Evolutionary conservation across 2,888 invertebrate species (phyloP).

Genomic region (Pterostichus madidus): DNA sequence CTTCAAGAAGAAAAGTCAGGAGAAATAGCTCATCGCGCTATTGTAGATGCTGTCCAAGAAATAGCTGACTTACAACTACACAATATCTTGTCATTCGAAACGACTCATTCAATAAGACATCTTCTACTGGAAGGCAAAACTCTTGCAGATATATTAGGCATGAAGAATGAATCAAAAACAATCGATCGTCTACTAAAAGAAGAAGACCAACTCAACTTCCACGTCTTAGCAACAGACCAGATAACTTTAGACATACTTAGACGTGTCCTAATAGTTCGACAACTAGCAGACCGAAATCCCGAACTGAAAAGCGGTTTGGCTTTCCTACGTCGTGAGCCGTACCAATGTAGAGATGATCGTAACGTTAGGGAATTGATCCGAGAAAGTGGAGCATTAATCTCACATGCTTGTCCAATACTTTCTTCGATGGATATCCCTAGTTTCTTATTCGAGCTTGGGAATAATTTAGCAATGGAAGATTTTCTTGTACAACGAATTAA

Average conservation of each 20-base stretch:
- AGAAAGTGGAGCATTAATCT: constrained; percentile 84
- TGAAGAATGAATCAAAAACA: constrained; percentile 81
- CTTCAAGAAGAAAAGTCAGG: constrained; percentile 83
- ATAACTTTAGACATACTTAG: constrained; percentile 84
- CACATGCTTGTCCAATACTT: constrained; percentile 77
- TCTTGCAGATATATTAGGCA: constrained; percentile 84
- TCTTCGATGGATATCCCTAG: constrained; percentile 86
- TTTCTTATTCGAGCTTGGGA: constrained; percentile 83
- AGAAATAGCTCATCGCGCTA: constrained; percentile 84
- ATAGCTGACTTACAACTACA: constrained; percentile 81
- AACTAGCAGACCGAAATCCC: constrained; percentile 84
- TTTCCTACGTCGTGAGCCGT: constrained; percentile 83
- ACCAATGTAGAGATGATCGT: constrained; percentile 84
- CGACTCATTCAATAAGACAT: constrained; percentile 73
- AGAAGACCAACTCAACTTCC: constrained; percentile 80
- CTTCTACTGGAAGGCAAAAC: constrained; percentile 84
- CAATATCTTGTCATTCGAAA: constrained; percentile 78
- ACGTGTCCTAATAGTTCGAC: constrained; percentile 85
- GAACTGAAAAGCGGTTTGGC: constrained; percentile 82
- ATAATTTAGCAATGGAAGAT: constrained; percentile 88
- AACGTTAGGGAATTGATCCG: constrained; percentile 84
- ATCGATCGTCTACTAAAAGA: constrained; percentile 78
- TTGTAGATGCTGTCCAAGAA: constrained; percentile 83
- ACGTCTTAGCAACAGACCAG: constrained; percentile 80
- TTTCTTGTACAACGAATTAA: constrained; percentile 83